Conservation (phyloP, 2,113 vertebrate genomes). For the Rynchops niger region DNA sequence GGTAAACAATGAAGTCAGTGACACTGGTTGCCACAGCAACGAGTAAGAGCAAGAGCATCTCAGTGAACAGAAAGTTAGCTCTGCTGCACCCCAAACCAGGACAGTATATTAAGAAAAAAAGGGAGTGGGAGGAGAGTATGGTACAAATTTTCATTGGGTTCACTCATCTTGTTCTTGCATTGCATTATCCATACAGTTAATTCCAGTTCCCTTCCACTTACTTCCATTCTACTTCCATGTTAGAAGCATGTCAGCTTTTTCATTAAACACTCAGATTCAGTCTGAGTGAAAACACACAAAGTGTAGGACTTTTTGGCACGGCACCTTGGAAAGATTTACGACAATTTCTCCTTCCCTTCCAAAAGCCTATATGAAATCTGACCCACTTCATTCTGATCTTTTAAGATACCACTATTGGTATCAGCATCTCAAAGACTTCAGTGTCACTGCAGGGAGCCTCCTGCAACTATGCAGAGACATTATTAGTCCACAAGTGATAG, state of each 20-base stretch:
- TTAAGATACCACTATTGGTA: not conserved
- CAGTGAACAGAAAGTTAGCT: no score
- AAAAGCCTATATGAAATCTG: not conserved
- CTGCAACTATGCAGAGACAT: not conserved
- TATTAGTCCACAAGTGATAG: not conserved
- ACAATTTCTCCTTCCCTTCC: not conserved
- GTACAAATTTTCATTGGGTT: not conserved
- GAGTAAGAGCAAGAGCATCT: no score
- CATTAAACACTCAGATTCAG: not conserved
- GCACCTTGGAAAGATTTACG: not conserved
- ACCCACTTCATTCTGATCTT: not conserved
- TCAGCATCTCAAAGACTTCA: not conserved
- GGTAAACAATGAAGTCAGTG: no score
- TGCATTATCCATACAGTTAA: not conserved
- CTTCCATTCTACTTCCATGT: not conserved
- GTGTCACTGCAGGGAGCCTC: not conserved
- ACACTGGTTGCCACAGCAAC: no score
- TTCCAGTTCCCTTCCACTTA: not conserved
- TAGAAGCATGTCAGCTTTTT: not conserved
- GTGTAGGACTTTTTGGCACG: not conserved
- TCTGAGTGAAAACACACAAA: not conserved
- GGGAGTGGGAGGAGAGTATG: not conserved
- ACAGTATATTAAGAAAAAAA: not conserved
- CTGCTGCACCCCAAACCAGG: no score
- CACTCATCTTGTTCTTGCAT: not conserved